A percentile compares a stretch with the other conserved stretches of the same genome.
Evolutionary conservation across 1,140 invertebrate genomes (phyloP).

Genomic region (Pogonomyrmex barbatus): DNA sequence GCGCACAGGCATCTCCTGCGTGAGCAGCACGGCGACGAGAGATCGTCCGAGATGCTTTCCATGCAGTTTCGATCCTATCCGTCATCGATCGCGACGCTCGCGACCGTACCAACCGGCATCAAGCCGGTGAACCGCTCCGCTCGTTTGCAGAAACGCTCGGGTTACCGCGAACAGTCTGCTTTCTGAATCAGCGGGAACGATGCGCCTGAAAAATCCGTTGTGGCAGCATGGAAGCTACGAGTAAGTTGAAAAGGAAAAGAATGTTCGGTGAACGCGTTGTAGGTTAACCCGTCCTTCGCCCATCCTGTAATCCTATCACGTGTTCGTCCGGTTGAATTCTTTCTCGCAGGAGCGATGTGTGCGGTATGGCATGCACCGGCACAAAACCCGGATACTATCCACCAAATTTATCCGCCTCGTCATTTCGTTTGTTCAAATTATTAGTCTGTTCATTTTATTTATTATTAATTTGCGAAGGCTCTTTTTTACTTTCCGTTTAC

Average conservation of each 20-base stretch:
- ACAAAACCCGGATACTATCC: not conserved
- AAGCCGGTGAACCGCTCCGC: not conserved
- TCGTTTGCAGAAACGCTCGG: not conserved
- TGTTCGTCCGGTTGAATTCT: conserved; percentile 35
- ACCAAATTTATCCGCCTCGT: not conserved
- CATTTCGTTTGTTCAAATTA: not conserved
- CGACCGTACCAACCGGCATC: conserved; percentile 44
- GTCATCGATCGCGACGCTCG: conserved; percentile 62
- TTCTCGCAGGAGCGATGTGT: not conserved
- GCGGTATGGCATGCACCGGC: not conserved
- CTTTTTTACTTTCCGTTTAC: not conserved
- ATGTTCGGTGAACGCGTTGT: conserved; percentile 60
- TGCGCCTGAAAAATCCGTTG: conserved; percentile 81
- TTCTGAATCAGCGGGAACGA: conserved; percentile 32
- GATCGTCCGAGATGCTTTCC: conserved; percentile 54
- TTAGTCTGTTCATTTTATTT: not conserved
- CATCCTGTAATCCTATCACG: conserved; percentile 49
- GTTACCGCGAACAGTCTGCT: conserved; percentile 11
- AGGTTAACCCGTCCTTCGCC: conserved; percentile 70
- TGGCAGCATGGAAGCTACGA: conserved; percentile 82
- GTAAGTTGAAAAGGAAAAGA: conserved; percentile 77
- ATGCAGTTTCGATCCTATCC: conserved; percentile 47
- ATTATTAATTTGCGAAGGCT: not conserved
- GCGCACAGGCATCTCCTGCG: not conserved
- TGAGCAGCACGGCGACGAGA: not conserved